These are phyloP conservation scores for Lasius fuliginosus DNA, from an alignment of 2,888 invertebrate species.

Conservation along the genomic window DNA sequence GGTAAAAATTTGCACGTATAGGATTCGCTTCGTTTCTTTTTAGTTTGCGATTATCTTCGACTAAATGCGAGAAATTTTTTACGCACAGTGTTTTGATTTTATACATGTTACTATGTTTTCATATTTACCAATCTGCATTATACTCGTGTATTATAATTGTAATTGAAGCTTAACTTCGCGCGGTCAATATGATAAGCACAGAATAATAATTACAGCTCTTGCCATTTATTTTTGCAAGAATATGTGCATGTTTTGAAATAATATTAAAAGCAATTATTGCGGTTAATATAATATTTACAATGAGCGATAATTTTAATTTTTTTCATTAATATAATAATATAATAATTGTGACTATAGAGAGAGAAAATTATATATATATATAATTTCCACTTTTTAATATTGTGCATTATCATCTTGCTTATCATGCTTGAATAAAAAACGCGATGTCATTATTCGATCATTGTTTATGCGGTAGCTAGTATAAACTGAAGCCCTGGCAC, in stretches of 20 bases:
- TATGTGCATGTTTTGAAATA: neutral
- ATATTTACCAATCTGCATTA: neutral
- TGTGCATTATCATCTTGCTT: neutral
- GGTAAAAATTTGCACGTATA: neutral
- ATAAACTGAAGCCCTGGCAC: constrained; percentile 46
- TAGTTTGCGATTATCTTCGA: neutral
- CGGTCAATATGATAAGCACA: neutral
- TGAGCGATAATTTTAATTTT: neutral
- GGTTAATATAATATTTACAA: neutral
- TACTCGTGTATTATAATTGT: neutral
- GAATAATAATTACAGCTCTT: neutral
- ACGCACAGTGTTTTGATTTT: neutral
- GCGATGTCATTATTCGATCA: constrained; percentile 33
- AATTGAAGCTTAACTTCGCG: neutral
- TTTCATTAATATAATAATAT: neutral
- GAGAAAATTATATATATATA: neutral
- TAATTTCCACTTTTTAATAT: neutral
- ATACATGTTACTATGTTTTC: neutral
- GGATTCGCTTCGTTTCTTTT: neutral
- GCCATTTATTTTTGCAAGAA: neutral
- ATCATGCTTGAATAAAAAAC: constrained; percentile 1
- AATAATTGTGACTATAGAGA: constrained; percentile 9
- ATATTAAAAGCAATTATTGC: neutral
- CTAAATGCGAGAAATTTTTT: constrained; percentile 4
- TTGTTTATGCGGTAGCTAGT: constrained; percentile 23